phyloP scores from a whole-genome alignment of 92 coral and sea anemone genomes.

The Porites divaricata region DNA sequence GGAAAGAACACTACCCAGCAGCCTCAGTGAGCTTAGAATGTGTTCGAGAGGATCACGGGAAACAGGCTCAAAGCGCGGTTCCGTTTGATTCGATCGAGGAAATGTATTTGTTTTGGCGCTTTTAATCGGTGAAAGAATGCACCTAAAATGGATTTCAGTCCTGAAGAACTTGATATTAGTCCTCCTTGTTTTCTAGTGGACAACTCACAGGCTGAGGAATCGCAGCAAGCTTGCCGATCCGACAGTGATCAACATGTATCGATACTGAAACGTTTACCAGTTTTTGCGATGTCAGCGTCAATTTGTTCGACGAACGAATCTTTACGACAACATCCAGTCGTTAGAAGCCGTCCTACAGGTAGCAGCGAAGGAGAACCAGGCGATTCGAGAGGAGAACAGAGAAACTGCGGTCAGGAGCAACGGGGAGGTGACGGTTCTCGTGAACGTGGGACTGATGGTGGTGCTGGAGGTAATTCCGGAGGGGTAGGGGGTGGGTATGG shows the following conservation, averaged over 20 bases:
- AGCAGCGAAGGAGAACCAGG: slow-evolving; percentile 31
- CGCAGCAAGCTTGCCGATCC: slow-evolving; percentile 45
- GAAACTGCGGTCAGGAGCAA: slow-evolving; percentile 35
- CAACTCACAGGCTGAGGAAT: slow-evolving; percentile 74
- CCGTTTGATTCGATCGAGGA: slow-evolving; percentile 23
- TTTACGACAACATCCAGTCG: slow-evolving; percentile 1
- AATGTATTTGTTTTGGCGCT: slow-evolving; percentile 8
- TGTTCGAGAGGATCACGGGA: slow-evolving; percentile 22
- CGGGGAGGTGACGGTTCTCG: slow-evolving; percentile 51
- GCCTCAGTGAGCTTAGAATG: slow-evolving; percentile 9
- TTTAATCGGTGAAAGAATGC: background rate
- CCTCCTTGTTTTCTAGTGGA: slow-evolving; percentile 90
- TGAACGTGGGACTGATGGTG: slow-evolving; percentile 34
- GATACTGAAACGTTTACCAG: slow-evolving; percentile 58
- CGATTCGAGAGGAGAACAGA: slow-evolving; percentile 34
- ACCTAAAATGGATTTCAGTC: slow-evolving; percentile 66
- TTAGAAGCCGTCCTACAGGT: slow-evolving; percentile 27
- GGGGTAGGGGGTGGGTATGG: slow-evolving; percentile 37
- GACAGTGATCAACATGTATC: slow-evolving; percentile 40
- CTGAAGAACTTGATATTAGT: slow-evolving; percentile 70
- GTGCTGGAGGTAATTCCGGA: slow-evolving; percentile 24
- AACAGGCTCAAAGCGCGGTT: slow-evolving; percentile 36
- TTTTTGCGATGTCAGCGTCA: slow-evolving; percentile 37
- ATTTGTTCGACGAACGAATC: background rate
- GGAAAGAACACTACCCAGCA: slow-evolving; percentile 60